Evolutionary conservation across 1,140 invertebrate species (phyloP).

Genomic region (Camponotus pennsylvanicus): DNA sequence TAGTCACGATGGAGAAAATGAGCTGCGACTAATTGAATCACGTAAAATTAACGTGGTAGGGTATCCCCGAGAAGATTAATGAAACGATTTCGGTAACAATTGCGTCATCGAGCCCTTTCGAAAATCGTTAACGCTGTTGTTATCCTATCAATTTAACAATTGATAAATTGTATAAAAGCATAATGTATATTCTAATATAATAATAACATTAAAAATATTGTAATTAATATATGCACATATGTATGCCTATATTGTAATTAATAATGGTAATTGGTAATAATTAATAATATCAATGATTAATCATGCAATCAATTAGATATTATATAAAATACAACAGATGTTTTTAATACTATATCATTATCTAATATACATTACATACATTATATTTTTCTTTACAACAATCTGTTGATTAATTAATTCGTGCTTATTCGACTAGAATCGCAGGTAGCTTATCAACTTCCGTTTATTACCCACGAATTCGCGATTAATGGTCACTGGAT

Average conservation of each 20-base stretch:
- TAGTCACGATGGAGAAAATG: conserved; percentile 32
- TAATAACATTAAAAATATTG: too few species aligned
- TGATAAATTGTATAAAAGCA: neutral
- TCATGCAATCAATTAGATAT: too few species aligned
- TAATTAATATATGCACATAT: too few species aligned
- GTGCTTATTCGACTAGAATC: conserved; percentile 12
- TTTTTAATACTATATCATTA: neutral
- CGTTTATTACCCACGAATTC: conserved; percentile 37
- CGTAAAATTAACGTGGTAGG: conserved; percentile 80
- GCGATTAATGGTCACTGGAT: conserved; percentile 38
- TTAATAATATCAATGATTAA: too few species aligned
- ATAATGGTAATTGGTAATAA: too few species aligned
- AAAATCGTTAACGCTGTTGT: conserved; percentile 29
- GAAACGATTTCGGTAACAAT: conserved; percentile 80
- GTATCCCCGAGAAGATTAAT: conserved; percentile 81
- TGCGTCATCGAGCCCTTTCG: conserved; percentile 54
- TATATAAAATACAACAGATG: neutral
- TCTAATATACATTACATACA: neutral
- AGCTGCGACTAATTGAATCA: conserved; percentile 83
- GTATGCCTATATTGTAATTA: too few species aligned
- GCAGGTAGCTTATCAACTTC: conserved; percentile 38
- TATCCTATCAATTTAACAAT: neutral
- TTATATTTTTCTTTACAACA: neutral
- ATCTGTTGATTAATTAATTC: neutral
- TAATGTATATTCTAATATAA: too few species aligned